phyloP scores from a whole-genome alignment of 2,888 invertebrate species.

The Phyllotreta cruciferae region DNA sequence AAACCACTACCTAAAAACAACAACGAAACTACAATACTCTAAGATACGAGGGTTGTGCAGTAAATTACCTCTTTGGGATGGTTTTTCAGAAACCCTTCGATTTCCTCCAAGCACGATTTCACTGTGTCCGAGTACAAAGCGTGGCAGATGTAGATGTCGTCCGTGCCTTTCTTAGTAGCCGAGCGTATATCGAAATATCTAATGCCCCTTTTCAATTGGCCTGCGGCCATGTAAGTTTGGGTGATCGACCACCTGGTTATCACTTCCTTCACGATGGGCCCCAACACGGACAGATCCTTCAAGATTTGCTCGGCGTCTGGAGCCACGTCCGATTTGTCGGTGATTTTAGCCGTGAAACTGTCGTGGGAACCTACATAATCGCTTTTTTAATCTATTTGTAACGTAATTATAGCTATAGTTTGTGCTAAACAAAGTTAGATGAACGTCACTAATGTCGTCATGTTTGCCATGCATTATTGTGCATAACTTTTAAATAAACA shows the following conservation, averaged over 20 bases:
- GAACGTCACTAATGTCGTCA: too few relatives aligned
- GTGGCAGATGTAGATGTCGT: slow-evolving; percentile 78
- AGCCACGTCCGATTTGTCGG: slow-evolving; percentile 70
- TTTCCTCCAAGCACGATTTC: slow-evolving; percentile 67
- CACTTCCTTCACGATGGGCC: slow-evolving; percentile 66
- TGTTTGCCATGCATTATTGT: too few relatives aligned
- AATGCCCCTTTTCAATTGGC: slow-evolving; percentile 81
- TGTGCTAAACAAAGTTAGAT: too few relatives aligned
- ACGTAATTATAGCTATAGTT: too few relatives aligned
- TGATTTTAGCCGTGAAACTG: slow-evolving; percentile 80
- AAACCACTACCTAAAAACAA: slow-evolving; percentile 68
- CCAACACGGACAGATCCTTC: slow-evolving; percentile 68
- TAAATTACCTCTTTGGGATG: slow-evolving; percentile 72
- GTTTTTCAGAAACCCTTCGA: slow-evolving; percentile 71
- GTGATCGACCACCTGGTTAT: slow-evolving; percentile 78
- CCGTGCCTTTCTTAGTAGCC: slow-evolving; percentile 66
- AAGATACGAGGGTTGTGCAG: background rate
- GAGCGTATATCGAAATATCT: slow-evolving; percentile 85
- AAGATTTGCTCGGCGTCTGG: slow-evolving; percentile 77
- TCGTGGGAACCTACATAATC: slow-evolving; percentile 78
- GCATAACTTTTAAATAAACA: too few relatives aligned
- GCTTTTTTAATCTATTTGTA: too few relatives aligned
- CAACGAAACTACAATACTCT: background rate
- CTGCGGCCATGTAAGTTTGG: slow-evolving; percentile 68
- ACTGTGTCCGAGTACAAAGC: slow-evolving; percentile 79